Base-by-base conservation (phyloP, 2,113 vertebrate species). In the Chascanopsetta lugubris region DNA sequence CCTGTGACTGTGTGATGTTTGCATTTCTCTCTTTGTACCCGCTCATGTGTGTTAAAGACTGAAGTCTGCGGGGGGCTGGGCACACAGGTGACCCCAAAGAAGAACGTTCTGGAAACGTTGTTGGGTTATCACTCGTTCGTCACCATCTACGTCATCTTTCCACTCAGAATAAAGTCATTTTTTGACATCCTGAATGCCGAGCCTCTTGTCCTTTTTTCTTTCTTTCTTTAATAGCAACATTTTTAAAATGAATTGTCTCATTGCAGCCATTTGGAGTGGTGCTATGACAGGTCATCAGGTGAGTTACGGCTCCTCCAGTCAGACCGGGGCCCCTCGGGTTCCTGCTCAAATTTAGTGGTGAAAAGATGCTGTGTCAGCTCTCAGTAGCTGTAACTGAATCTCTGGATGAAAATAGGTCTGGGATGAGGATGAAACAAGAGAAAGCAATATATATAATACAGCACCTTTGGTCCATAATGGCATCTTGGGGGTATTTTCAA, bases 121-220 rank as follows among this genome's bases (percentile, higher is more conserved):
- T 71, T 58, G 29, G 63, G 60, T 50, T 56, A 67, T 79, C 65
- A 70, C 68, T 62, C 3, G 53, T 87, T 80, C 71, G 69, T 90
- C 82, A 88, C 75, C 34, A 50, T 90, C 77, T 61, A 58, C 71
- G 75, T 77, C 30, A 17, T 86, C 72, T 85, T 76, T 85, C 80
- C 82, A 67, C 79, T 63, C 69, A 82, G 66, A 93, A 92, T 92
- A 92, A 93, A 93, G 73, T 6, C 1, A 10, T 38, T 83, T 87
- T 85, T 85, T 84, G 77, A 88, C 79, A 51, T 83, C 70, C 51
- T 67, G 30, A 58, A 59, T n/a, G n/a, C n/a, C 8, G 20, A 69
- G 62, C 22, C 18, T 75, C 54, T 62, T 58, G 77, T 77, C 43
- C 12, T 64, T 53, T 64, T 29, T 61, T 79, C n/a, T n/a, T n/a